These are phyloP conservation scores for Drosophila pseudoananassae DNA, from an alignment of 1,140 invertebrate genomes.

Conservation along the genomic window DNA sequence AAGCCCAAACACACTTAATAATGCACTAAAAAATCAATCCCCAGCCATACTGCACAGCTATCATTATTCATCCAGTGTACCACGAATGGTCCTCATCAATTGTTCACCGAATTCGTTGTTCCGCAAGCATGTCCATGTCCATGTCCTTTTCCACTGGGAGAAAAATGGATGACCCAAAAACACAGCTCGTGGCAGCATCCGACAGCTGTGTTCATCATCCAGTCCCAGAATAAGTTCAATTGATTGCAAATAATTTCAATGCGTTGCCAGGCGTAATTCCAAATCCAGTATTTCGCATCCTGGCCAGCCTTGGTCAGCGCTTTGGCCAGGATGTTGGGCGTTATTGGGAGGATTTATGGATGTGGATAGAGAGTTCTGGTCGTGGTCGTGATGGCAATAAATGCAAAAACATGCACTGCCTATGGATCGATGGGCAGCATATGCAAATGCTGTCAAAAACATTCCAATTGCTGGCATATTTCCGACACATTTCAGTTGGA, in stretches of 20 bases:
- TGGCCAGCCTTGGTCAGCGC: constrained; percentile 45
- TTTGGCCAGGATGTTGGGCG: constrained; percentile 1
- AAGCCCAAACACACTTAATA: background rate
- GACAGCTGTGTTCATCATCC: constrained; percentile 43
- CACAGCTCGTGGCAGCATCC: constrained; percentile 17
- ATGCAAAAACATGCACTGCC: constrained; percentile 44
- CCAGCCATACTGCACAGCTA: background rate
- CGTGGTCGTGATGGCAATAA: constrained; percentile 30
- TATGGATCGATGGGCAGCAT: constrained; percentile 35
- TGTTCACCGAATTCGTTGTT: constrained; percentile 16
- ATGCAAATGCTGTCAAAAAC: constrained; percentile 61
- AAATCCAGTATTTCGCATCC: constrained; percentile 13
- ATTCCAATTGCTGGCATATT: constrained; percentile 49
- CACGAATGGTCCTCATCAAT: constrained; percentile 36
- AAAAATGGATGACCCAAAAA: constrained; percentile 35
- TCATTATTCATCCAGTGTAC: constrained; percentile 27
- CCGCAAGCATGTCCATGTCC: background rate
- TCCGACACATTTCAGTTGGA: constrained; percentile 42
- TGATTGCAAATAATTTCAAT: constrained; percentile 39
- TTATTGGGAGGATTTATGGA: background rate
- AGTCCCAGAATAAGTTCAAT: constrained; percentile 29
- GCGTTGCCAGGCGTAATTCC: constrained; percentile 5
- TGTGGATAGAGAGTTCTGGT: background rate
- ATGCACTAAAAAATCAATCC: constrained; percentile 18
- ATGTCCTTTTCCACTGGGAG: constrained; percentile 1